Percentiles rank a stretch among this genome's conserved stretches.
phyloP scores from a whole-genome alignment of 2,113 vertebrate species.

The Cathartes aura region DNA sequence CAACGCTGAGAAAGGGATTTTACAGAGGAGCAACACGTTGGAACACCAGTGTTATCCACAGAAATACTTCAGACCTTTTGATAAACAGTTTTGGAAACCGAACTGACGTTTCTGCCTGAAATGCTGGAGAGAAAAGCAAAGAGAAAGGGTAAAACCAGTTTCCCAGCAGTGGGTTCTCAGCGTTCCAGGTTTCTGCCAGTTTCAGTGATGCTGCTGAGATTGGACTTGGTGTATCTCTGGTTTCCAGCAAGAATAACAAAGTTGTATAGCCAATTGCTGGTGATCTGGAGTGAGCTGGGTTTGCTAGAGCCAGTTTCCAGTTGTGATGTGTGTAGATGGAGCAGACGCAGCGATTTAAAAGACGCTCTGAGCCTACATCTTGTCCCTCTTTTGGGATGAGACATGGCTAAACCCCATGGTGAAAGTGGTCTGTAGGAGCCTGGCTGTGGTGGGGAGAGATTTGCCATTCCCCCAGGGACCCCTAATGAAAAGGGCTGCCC shows the following conservation, averaged over 20 bases:
- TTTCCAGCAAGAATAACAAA: background rate
- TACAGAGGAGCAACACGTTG: background rate
- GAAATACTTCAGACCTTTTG: background rate
- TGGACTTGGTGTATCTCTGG: background rate
- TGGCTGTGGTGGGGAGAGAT: background rate
- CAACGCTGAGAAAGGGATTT: background rate
- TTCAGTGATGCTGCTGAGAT: rapidly evolving
- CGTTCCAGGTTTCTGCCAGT: background rate
- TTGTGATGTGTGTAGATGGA: background rate
- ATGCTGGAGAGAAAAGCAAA: background rate
- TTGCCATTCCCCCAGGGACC: background rate
- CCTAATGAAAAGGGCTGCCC: background rate
- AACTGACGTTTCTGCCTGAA: background rate
- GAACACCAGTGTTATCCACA: background rate
- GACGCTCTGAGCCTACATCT: background rate
- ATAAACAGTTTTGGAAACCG: background rate
- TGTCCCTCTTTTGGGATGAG: background rate
- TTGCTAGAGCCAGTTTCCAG: background rate
- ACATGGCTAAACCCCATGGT: rapidly evolving
- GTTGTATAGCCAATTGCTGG: background rate
- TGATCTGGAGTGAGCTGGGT: background rate
- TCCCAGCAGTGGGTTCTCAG: background rate
- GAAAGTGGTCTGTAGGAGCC: background rate
- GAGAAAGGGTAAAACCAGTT: background rate
- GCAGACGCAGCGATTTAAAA: background rate